Conservation (phyloP, 23 tunicate species). For the Clavelina lepadiformis region DNA sequence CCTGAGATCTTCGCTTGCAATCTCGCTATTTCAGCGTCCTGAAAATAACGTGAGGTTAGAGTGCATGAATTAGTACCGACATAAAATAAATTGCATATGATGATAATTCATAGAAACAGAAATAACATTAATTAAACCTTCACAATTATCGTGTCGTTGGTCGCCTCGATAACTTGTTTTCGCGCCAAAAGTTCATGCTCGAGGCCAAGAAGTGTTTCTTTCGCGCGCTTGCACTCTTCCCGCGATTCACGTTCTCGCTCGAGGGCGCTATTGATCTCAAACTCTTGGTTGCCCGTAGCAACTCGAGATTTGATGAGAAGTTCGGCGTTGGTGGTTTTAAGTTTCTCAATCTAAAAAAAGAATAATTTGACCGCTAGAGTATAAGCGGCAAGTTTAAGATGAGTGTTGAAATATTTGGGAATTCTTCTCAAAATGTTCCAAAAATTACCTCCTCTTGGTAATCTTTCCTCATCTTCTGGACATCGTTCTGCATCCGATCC, state of each 20-base stretch:
- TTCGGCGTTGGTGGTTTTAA: constrained; percentile 11
- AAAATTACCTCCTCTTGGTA: constrained; percentile 40
- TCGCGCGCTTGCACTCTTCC: constrained; percentile 17
- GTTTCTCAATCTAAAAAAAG: constrained; percentile 5
- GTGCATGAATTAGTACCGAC: background rate
- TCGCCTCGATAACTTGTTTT: constrained; percentile 61
- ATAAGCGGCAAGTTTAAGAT: background rate
- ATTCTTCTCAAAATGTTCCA: background rate
- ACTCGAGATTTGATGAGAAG: constrained; percentile 9
- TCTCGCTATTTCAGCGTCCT: constrained; percentile 68
- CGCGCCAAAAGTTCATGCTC: constrained; percentile 43
- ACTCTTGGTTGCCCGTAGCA: constrained; percentile 14
- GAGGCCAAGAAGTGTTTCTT: constrained; percentile 13
- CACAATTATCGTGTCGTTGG: constrained; percentile 59
- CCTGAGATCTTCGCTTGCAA: constrained; percentile 45
- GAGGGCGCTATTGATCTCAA: constrained; percentile 28
- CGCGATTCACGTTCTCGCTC: constrained; percentile 30
- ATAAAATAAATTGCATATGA: background rate
- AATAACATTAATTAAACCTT: constrained; percentile 26
- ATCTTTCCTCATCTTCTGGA: constrained; percentile 27
- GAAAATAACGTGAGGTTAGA: background rate
- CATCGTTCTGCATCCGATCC: constrained; percentile 38
- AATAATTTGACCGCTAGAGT: background rate
- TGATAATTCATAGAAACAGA: background rate
- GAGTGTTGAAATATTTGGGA: background rate